Percentiles rank a stretch among this genome's conserved stretches.
Conservation (phyloP, 2,888 invertebrate genomes). For the Labia minor region DNA sequence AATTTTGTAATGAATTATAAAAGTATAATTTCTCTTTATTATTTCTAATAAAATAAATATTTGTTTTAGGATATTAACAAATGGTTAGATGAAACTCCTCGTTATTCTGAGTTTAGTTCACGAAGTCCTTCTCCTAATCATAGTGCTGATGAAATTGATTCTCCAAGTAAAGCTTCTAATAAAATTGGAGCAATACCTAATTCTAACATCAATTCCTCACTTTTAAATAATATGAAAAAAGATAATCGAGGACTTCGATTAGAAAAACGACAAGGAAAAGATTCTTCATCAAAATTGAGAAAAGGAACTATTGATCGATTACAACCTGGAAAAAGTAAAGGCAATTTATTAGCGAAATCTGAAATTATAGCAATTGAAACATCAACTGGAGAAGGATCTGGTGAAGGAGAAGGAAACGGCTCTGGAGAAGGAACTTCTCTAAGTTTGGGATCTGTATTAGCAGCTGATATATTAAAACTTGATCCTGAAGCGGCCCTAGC, state of each 20-base stretch:
- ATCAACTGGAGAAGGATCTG: conserved; percentile 28
- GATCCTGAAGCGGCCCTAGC: background rate
- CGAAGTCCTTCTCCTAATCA: conserved; percentile 66
- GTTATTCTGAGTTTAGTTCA: conserved; percentile 62
- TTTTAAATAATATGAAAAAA: conserved; percentile 30
- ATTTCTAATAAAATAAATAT: conserved; percentile 14
- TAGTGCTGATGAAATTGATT: conserved; percentile 50
- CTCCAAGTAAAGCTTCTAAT: conserved; percentile 34
- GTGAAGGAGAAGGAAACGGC: conserved; percentile 29
- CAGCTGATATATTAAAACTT: background rate
- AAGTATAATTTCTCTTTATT: background rate
- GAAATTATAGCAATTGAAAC: conserved; percentile 36
- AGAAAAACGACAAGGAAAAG: background rate
- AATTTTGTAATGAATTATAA: conserved; percentile 16
- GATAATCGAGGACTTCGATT: conserved; percentile 34
- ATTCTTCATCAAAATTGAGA: background rate
- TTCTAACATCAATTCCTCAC: background rate
- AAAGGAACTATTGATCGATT: conserved; percentile 70
- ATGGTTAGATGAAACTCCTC: conserved; percentile 77
- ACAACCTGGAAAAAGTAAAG: conserved; percentile 80
- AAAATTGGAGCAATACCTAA: background rate
- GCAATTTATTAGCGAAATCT: conserved; percentile 64
- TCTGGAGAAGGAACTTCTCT: conserved; percentile 32
- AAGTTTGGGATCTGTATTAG: background rate
- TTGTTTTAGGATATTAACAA: conserved; percentile 66